Conservation (phyloP, 1,140 invertebrate species). For the Drosophila sp. region DNA sequence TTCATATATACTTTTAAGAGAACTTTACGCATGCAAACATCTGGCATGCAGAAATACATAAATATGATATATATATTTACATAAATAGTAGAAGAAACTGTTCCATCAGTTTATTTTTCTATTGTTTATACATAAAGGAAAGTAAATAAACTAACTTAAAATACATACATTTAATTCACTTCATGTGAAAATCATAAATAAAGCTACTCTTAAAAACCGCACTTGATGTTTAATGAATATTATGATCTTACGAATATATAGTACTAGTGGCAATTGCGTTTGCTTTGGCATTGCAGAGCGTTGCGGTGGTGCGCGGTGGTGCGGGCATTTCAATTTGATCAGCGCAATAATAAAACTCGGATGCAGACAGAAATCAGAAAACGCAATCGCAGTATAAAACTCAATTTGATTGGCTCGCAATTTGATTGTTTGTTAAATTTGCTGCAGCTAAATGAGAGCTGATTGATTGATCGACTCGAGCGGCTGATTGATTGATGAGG, state of each 20-base stretch:
- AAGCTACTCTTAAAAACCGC: constrained; percentile 37
- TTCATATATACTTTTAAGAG: constrained; percentile 38
- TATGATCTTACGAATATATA: constrained; percentile 10
- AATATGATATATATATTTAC: constrained; percentile 23
- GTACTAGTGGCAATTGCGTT: constrained; percentile 4
- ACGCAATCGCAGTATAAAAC: constrained; percentile 32
- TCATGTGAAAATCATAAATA: constrained; percentile 22
- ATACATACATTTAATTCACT: constrained; percentile 31
- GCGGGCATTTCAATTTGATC: constrained; percentile 36
- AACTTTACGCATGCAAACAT: constrained; percentile 60
- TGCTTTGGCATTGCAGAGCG: neutral
- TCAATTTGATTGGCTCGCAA: constrained; percentile 64
- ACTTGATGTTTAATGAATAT: constrained; percentile 36
- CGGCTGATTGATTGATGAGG: constrained; percentile 60
- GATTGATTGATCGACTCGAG: constrained; percentile 61
- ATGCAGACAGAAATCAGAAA: constrained; percentile 38
- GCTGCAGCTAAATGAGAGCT: constrained; percentile 60
- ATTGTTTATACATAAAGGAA: neutral
- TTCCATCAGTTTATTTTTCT: too few species aligned
- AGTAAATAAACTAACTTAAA: constrained; percentile 42
- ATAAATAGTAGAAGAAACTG: neutral
- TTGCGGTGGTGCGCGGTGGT: constrained; percentile 7
- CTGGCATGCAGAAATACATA: constrained; percentile 66
- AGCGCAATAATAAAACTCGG: constrained; percentile 47
- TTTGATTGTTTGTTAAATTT: constrained; percentile 40